Evolutionary conservation across 2,797 vertebrate species (phyloP), one percentile per base, ranked within the genome.

Genomic region (Florisuga fusca): DNA sequence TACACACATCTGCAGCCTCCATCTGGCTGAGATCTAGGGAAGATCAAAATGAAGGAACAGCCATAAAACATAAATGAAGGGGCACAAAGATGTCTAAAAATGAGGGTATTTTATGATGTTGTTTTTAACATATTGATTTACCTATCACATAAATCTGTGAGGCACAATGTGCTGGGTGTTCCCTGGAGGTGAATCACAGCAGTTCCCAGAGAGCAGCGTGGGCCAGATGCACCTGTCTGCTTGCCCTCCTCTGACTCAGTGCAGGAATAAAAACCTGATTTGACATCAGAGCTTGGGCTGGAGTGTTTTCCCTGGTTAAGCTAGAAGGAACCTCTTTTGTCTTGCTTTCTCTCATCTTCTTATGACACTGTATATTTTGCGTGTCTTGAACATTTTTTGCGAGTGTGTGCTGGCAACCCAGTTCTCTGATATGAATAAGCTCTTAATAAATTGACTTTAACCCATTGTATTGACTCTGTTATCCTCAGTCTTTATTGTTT

Each of bases 141-240:
- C 55, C 41, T 81, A 2, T 51, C 54, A 34, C 20, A 21, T 84
- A 74, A 82, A 91, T 87, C 50, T 15, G 50, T 77, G 46, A 72
- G 50, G 31, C 55, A 84, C 9, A 36, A 31, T 0, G 6, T 2
- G 6, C 31, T 12, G 29, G 53, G 64, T 68, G 27, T 16, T 93
- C 55, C 33, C 0, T 0, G 66, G 55, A 0, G 1, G 54, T 88
- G 88, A 93, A 68, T 95, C 61, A 45, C 0, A 0, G 31, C 26
- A 38, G 20, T 51, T 89, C 43, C 88, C 36, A 23, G 79, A 51
- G 53, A 93, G 75, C 6, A 58, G 31, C 6, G 1, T 84, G 73
- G 79, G 79, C 50, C 38, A 53, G 82, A 51, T 50, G 43, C 34
- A 80, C 45, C 81, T 69, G 34, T 66, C 68, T 90, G 34, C 53